Percentiles rank a stretch among this genome's conserved stretches.
Evolutionary conservation across 1,140 invertebrate species (phyloP).

Genomic region (Latrodectus geometricus): DNA sequence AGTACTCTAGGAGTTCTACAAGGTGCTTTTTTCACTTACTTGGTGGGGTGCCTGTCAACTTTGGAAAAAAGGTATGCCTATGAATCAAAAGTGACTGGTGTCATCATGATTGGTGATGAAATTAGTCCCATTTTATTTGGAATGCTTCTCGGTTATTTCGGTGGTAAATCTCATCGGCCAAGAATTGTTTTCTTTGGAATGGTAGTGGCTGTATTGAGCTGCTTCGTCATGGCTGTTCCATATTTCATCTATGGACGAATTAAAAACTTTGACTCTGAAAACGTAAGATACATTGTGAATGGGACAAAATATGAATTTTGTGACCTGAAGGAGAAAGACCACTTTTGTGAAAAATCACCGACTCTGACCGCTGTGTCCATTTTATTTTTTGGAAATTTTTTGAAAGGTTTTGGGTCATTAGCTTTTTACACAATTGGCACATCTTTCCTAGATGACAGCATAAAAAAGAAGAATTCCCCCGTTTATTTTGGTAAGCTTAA

Average conservation of each 20-base stretch:
- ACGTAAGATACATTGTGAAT: neutral
- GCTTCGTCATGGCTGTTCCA: conserved; percentile 76
- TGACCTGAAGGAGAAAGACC: conserved; percentile 30
- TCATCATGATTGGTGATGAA: conserved; percentile 65
- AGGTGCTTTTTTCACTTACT: conserved; percentile 80
- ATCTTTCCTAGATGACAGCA: conserved; percentile 93
- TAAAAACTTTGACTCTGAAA: neutral
- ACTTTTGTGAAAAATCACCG: conserved; percentile 35
- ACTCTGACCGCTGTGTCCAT: conserved; percentile 52
- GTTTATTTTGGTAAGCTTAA: conserved; percentile 84
- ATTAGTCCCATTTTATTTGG: conserved; percentile 58
- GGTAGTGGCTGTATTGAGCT: conserved; percentile 77
- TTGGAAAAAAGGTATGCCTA: conserved; percentile 85
- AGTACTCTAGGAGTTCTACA: conserved; percentile 80
- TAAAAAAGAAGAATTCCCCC: conserved; percentile 88
- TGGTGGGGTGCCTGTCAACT: conserved; percentile 82
- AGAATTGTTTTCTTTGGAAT: conserved; percentile 80
- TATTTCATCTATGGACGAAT: conserved; percentile 77
- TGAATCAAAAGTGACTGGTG: conserved; percentile 80
- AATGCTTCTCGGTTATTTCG: conserved; percentile 76
- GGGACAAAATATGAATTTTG: conserved; percentile 50
- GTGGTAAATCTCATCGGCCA: conserved; percentile 77
- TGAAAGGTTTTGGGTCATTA: conserved; percentile 76
- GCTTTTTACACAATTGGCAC: conserved; percentile 90
- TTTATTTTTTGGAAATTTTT: conserved; percentile 61